phyloP scores from a whole-genome alignment of 2,113 vertebrate species.

The Formicarius rufipectus region DNA sequence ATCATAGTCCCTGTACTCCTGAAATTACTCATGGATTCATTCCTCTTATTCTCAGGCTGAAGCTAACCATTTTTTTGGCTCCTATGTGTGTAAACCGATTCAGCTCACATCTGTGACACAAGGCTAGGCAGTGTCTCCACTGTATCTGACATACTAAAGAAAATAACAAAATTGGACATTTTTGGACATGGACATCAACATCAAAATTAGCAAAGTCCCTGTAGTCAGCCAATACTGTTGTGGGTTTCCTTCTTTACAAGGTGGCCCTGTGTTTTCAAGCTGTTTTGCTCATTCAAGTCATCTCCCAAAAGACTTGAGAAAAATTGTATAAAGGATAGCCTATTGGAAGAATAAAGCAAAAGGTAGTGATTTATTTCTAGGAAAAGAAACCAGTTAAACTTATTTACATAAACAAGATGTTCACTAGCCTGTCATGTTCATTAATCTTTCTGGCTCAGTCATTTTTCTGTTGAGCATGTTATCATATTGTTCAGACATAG shows the following conservation, averaged over 20 bases:
- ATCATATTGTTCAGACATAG: not conserved
- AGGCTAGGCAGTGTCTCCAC: not conserved
- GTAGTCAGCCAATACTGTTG: not conserved
- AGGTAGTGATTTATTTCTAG: not conserved
- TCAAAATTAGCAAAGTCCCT: not conserved
- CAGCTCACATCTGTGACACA: not conserved
- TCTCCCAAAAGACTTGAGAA: not conserved
- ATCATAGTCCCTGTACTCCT: not conserved
- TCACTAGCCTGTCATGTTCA: not conserved
- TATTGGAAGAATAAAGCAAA: not conserved
- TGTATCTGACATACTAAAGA: not conserved
- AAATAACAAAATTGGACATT: not conserved
- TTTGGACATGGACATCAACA: not conserved
- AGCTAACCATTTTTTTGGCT: not conserved
- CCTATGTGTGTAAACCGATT: not conserved
- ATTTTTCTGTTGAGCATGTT: not conserved
- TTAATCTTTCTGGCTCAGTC: not conserved
- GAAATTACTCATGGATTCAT: not conserved
- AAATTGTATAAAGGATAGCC: not conserved
- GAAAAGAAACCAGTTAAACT: not conserved
- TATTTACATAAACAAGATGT: not conserved
- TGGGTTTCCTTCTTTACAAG: not conserved
- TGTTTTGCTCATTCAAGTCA: not conserved
- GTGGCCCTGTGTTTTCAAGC: not conserved
- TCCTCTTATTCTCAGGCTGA: not conserved